Evolutionary conservation across 2,888 invertebrate species (phyloP).

Genomic region (Lissonota sp.): DNA sequence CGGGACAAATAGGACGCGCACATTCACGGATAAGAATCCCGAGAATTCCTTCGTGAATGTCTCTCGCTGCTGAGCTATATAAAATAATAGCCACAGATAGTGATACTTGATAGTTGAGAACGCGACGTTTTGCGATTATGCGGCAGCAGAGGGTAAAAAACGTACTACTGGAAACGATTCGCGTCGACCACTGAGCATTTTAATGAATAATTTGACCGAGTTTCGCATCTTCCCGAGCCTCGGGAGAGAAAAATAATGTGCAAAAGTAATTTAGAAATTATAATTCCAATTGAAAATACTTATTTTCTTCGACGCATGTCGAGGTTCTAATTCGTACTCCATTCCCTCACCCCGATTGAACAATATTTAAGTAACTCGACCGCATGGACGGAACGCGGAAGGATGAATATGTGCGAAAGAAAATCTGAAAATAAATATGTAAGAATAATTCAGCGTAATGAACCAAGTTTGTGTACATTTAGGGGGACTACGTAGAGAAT

Average conservation of each 20-base stretch:
- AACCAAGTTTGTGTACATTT: too few relatives aligned
- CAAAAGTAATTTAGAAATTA: slow-evolving; percentile 48
- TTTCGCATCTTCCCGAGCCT: slow-evolving; percentile 28
- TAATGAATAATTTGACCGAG: slow-evolving; percentile 50
- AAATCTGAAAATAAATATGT: too few relatives aligned
- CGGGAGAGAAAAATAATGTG: slow-evolving; percentile 6
- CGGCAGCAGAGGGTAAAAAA: slow-evolving; percentile 4
- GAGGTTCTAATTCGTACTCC: too few relatives aligned
- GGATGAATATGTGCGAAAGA: too few relatives aligned
- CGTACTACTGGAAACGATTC: slow-evolving; percentile 3
- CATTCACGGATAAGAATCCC: slow-evolving; percentile 1
- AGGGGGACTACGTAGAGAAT: too few relatives aligned
- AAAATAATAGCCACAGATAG: slow-evolving; percentile 56
- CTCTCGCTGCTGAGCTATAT: slow-evolving; percentile 40
- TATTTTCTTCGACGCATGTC: background rate
- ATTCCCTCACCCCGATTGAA: too few relatives aligned
- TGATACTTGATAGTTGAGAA: slow-evolving; percentile 48
- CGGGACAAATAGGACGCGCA: background rate
- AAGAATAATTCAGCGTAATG: too few relatives aligned
- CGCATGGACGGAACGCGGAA: too few relatives aligned
- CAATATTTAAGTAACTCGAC: too few relatives aligned
- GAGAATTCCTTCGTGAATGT: slow-evolving; percentile 48
- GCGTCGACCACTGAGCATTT: slow-evolving; percentile 50
- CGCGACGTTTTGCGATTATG: background rate
- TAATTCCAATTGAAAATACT: slow-evolving; percentile 6